Percentiles rank a stretch among this genome's conserved stretches.
Conservation (phyloP, 1,140 invertebrate species). For the Venustaconcha ellipsiformis region DNA sequence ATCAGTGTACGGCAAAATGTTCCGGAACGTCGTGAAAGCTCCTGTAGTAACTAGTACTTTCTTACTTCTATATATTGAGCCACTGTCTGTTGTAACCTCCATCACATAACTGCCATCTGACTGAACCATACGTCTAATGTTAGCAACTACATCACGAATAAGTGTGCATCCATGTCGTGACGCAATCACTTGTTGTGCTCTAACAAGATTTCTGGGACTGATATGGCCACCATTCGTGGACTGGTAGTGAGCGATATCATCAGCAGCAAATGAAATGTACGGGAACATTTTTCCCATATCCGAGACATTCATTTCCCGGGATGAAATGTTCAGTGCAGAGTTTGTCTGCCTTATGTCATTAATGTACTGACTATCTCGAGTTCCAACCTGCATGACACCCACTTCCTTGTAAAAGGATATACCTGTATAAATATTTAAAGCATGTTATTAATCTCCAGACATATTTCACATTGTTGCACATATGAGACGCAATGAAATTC, state of each 20-base stretch:
- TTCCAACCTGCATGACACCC: constrained; percentile 33
- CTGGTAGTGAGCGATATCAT: constrained; percentile 24
- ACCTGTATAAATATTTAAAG: constrained; percentile 17
- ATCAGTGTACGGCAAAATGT: constrained; percentile 26
- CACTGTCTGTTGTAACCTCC: constrained; percentile 31
- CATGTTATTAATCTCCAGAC: neutral
- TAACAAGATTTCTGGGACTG: constrained; percentile 37
- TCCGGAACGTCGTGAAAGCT: constrained; percentile 39
- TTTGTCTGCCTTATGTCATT: constrained; percentile 14
- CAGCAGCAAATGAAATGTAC: constrained; percentile 21
- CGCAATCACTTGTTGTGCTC: constrained; percentile 28
- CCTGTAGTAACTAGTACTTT: constrained; percentile 43
- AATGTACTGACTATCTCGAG: constrained; percentile 13
- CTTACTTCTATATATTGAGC: constrained; percentile 13
- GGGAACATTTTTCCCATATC: constrained; percentile 23
- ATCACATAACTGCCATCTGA: constrained; percentile 19
- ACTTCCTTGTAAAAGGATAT: constrained; percentile 42
- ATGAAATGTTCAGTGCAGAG: constrained; percentile 33
- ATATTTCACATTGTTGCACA: neutral
- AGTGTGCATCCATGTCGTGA: constrained; percentile 24
- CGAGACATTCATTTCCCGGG: constrained; percentile 15
- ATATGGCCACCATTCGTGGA: constrained; percentile 35
- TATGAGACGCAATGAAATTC: neutral
- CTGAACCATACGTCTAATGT: constrained; percentile 8
- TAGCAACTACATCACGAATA: constrained; percentile 29